Evolutionary conservation across 2,888 invertebrate genomes (phyloP), one percentile per base, ranked within the genome.

Genomic region (Octodonta nipae): DNA sequence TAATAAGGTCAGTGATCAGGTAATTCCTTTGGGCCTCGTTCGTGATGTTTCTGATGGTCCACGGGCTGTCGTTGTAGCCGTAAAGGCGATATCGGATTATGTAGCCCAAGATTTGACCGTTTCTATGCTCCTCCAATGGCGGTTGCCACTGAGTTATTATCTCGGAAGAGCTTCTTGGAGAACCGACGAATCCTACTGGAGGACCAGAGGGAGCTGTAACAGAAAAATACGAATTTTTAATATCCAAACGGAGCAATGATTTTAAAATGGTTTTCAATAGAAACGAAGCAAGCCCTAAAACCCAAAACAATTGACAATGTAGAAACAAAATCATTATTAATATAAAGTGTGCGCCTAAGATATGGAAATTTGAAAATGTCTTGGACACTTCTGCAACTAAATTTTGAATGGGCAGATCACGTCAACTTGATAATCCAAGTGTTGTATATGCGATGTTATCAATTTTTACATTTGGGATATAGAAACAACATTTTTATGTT

Each of bases 71-170:
- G 45, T 83, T 84, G 62, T 95, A 95, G 0, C 93, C 92, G 43
- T 79, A 82, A 2, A 95, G 68, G 30, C 89, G 75, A 62, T 92
- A 96, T 35, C 89, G 73, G 37, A 98, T 78, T 13, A 88, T 78
- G 56, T 92, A 98, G 11, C 96, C 96, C 8, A 88, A 63, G 43
- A 98, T 85, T 55, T 87, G 84, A 0, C 96, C 98, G 56, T 96
- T 98, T 48, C 89, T 76, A 52, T 91, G 86, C 54, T 93, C 89
- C 52, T 92, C 88, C 5, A 86, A 65, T 0, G 96, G 96, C 14
- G 89, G 87, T 56, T 89, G 89, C 95, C 95, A 96, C 55, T 92
- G 92, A 0, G 93, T 85, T 50, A 92, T 89, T 37, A 98, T 92
- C 62, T 93, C 89, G 1, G 89, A 87, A 7, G 89, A 84, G 8